Conservation (phyloP, 1,140 invertebrate genomes). For the Catajapyx aquilonaris region DNA sequence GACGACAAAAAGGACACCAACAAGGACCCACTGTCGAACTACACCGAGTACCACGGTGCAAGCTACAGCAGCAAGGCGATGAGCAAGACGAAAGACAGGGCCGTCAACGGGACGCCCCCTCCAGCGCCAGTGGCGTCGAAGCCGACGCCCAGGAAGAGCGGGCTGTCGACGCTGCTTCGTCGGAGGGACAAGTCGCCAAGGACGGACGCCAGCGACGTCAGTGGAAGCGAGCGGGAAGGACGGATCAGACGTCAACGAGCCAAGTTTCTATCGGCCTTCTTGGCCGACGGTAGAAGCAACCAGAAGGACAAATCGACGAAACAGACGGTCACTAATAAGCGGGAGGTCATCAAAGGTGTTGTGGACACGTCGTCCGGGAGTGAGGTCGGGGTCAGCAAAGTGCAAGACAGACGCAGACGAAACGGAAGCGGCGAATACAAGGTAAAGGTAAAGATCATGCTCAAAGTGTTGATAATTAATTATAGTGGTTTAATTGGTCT, state of each 20-base stretch:
- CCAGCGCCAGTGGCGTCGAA: not conserved
- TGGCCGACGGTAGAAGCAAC: not conserved
- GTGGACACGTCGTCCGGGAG: no score
- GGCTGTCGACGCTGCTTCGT: not conserved
- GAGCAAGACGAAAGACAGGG: not conserved
- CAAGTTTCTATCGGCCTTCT: constrained; percentile 8
- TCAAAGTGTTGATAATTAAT: no score
- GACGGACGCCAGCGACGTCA: no score
- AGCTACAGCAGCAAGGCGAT: no score
- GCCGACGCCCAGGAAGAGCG: not conserved
- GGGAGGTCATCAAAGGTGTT: no score
- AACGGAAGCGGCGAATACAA: not conserved
- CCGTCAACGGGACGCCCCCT: not conserved
- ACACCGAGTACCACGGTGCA: not conserved
- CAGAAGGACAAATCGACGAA: not conserved
- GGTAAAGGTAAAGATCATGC: no score
- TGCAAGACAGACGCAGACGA: not conserved
- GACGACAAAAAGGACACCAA: not conserved
- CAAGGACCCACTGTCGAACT: not conserved
- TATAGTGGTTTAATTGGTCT: no score
- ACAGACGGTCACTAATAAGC: no score
- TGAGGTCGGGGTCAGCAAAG: no score
- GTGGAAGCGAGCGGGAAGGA: constrained; percentile 2
- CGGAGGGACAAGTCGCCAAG: not conserved
- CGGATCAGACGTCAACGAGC: constrained; percentile 7